Evolutionary conservation across 2,888 invertebrate genomes (phyloP).

Genomic region (Autographa pulchrina): DNA sequence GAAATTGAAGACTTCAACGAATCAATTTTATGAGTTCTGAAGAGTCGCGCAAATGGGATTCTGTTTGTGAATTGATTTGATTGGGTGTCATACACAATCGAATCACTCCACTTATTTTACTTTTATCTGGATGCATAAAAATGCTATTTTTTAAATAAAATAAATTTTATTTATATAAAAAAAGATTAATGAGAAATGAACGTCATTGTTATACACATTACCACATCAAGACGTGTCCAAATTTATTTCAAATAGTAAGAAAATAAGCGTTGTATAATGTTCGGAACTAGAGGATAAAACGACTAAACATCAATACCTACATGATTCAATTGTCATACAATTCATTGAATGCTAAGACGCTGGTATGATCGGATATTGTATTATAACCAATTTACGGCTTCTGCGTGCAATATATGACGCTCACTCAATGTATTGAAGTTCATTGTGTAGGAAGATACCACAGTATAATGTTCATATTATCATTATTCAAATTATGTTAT

Average conservation of each 20-base stretch:
- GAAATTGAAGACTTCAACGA: constrained; percentile 71
- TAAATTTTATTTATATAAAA: too few species aligned
- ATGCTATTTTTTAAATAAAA: background rate
- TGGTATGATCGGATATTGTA: background rate
- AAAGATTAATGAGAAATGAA: too few species aligned
- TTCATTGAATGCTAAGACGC: background rate
- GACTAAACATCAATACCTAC: too few species aligned
- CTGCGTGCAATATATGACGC: background rate
- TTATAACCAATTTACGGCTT: background rate
- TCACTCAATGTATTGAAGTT: background rate
- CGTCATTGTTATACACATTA: too few species aligned
- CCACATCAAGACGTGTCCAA: too few species aligned
- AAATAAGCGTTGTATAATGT: too few species aligned
- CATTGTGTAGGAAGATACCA: background rate
- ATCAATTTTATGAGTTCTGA: constrained; percentile 66
- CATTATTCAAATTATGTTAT: constrained; percentile 1
- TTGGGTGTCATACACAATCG: constrained; percentile 13
- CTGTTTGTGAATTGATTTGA: constrained; percentile 49
- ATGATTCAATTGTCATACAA: background rate
- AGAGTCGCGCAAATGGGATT: constrained; percentile 62
- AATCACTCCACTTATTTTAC: background rate
- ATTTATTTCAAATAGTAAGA: too few species aligned
- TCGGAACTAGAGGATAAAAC: too few species aligned
- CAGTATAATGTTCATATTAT: background rate
- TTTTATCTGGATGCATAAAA: background rate